Percentiles rank a stretch among this genome's conserved stretches.
These are phyloP conservation scores for Cremastinae sp. DNA, from an alignment of 2,888 invertebrate species.

Conservation along the genomic window DNA sequence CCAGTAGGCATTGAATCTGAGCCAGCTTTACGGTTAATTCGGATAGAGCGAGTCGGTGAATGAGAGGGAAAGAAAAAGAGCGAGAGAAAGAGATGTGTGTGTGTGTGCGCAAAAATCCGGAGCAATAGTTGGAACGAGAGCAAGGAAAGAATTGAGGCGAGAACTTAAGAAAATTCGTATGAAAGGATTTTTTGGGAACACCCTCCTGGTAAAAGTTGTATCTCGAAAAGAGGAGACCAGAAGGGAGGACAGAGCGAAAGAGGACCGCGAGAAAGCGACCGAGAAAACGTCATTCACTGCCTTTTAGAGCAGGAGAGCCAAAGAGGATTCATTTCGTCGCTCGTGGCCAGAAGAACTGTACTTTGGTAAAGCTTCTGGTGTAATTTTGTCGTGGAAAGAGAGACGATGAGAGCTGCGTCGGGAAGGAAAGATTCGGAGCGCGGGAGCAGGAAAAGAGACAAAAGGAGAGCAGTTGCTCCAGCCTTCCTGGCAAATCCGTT, in stretches of 20 bases:
- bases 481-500: constrained; percentile 45
- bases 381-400: constrained; percentile 49
- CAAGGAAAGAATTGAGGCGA: constrained; percentile 3
- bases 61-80: neutral
- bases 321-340: constrained; percentile 53
- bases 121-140: neutral
- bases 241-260: constrained; percentile 19
- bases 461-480: constrained; percentile 2
- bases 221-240: too few species aligned
- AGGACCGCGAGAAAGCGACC: neutral
- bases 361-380: constrained; percentile 38
- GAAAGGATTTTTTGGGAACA: constrained; percentile 18
- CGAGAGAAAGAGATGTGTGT: neutral
- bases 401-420: constrained; percentile 38
- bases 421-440: constrained; percentile 39
- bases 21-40: constrained; percentile 69
- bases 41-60: constrained; percentile 43
- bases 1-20: constrained; percentile 64
- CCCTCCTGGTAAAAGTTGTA: constrained; percentile 23
- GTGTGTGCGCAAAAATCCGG: neutral
- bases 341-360: constrained; percentile 16
- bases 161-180: constrained; percentile 17
- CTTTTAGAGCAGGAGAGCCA: constrained; percentile 22
- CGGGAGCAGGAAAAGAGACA: too few species aligned
- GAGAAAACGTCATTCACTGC: constrained; percentile 22